Conservation (phyloP, 2,797 vertebrate species). For the Garrulus glandarius region DNA sequence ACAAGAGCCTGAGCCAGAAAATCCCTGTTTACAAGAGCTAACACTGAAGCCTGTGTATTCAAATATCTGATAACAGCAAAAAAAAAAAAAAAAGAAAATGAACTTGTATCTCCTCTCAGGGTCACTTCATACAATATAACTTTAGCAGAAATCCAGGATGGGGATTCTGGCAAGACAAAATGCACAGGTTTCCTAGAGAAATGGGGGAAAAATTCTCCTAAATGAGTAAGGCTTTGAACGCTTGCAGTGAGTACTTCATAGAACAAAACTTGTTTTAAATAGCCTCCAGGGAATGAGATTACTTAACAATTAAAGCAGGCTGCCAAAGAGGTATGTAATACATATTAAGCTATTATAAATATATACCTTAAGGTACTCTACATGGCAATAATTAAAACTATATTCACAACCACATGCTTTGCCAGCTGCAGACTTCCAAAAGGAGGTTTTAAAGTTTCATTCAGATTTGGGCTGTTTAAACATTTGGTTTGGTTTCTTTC, state of each 20-base stretch:
- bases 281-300: background rate
- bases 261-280: background rate
- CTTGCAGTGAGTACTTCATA: background rate
- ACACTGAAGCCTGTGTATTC: conserved; percentile 1
- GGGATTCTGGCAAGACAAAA: background rate
- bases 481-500: background rate
- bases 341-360: background rate
- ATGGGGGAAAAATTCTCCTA: background rate
- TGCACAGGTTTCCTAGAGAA: background rate
- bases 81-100: background rate
- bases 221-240: background rate
- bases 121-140: background rate
- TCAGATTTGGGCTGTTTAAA: background rate
- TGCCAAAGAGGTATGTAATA: background rate
- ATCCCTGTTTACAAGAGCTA: background rate
- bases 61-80: background rate
- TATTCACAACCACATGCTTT: background rate
- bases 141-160: background rate
- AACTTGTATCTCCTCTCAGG: background rate
- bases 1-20: background rate
- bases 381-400: background rate
- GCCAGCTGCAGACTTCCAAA: background rate
- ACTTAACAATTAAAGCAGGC: background rate
- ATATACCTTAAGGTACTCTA: background rate
- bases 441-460: background rate